Base-by-base conservation (phyloP, 2,888 invertebrate species). In the Plebejus argus region DNA sequence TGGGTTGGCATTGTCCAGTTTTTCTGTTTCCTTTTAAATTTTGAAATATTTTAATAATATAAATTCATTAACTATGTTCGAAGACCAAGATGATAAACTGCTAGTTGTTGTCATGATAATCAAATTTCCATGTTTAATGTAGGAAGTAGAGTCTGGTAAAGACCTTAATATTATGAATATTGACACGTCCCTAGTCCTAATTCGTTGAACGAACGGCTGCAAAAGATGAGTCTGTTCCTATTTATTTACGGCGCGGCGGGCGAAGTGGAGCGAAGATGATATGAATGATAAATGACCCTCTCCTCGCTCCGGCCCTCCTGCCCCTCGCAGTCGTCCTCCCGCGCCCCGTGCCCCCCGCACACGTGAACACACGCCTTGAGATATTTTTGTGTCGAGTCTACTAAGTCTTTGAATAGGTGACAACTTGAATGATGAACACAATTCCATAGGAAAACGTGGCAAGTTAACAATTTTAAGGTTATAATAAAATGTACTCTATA, bases 251-350 rank as follows among this genome's bases (percentile, higher is more conserved):
- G 90, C 91, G 93, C 92, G 93, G 93, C 93, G 94, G 93, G 93
- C 93, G 94, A 93, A 94, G 93, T 94, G 92, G 94, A 94, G 94
- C 94, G 93, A 93, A 94, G 94, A 94, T 94, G 94, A 94, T 94
- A 94, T 94, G 93, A 94, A 94, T 94, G 94, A 94, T 94, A 94
- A 94, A 94, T 94, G 94, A 94, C 93, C 94, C 93, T 90, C 90
- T 85, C 89, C 89, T 86, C 89, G 85, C 84, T 86, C 89, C 84
- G 84, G 86, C 83, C 80, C 82, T 82, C 82, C 83, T 83, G 82
- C 78, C 79, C 76, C 81, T 23, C 8, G 20, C 61, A 23, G 91
- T 23, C 61, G 23, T 3, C 70, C 79, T 84, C 84, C 81, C 80
- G 76, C 82, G 84, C 85, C 86, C 79, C 86, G 85, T 85, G 91